A percentile compares a stretch with the other conserved stretches of the same genome.
These are phyloP conservation scores for Polyergus mexicanus DNA, from an alignment of 1,140 invertebrate species.

Conservation along the genomic window DNA sequence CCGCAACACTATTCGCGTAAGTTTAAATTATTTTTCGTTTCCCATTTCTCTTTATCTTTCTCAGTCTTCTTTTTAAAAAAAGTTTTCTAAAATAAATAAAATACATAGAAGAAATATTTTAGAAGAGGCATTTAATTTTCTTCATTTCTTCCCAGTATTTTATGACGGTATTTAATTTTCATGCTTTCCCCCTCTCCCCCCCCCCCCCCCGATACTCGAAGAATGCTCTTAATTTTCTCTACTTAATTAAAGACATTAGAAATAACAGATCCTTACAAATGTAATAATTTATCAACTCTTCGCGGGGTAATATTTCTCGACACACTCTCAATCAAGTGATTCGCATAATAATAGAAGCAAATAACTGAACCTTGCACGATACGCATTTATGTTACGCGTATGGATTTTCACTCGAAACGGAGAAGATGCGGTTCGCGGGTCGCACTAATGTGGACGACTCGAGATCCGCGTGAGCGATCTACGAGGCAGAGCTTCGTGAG, in stretches of 20 bases:
- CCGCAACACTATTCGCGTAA: background rate
- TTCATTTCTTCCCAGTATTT: background rate
- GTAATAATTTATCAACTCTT: background rate
- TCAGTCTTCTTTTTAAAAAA: too few relatives aligned
- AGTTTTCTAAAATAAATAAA: too few relatives aligned
- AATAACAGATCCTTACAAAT: background rate
- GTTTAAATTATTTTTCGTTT: background rate
- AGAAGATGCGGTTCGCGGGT: background rate
- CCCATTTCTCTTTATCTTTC: background rate
- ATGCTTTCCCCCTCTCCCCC: background rate
- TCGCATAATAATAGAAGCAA: conserved; percentile 18
- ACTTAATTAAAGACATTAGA: background rate
- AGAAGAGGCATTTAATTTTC: too few relatives aligned
- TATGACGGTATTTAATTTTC: background rate
- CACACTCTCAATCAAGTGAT: background rate
- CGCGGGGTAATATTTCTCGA: background rate
- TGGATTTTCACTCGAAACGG: conserved; percentile 67
- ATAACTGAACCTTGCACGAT: background rate
- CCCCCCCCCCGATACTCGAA: background rate
- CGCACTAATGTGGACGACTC: conserved; percentile 17
- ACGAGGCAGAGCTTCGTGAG: background rate
- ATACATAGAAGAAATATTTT: too few relatives aligned
- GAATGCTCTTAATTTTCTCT: background rate
- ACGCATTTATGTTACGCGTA: conserved; percentile 19
- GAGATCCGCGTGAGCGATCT: background rate